Base-by-base conservation (phyloP, 92 coral and sea anemone genomes). In the Phenganax marumi region DNA sequence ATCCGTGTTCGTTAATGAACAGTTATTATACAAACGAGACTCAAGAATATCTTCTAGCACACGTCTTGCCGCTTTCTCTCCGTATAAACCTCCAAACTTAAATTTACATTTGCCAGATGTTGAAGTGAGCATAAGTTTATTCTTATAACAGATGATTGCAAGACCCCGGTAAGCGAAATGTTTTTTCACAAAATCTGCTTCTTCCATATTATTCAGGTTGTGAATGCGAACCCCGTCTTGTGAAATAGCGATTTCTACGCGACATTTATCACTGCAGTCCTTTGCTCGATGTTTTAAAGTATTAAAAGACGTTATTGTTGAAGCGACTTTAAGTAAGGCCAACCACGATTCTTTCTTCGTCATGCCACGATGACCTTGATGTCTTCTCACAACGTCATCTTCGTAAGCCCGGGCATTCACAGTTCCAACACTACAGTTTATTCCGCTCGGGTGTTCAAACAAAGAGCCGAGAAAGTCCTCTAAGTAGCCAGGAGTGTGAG, bases 331-430 rank as follows among this genome's bases (percentile, higher is more conserved):
- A 23, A 95, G 87, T 49, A 88, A 88, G 17, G 93, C 93, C 13
- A 91, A 68, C 52, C 91, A 74, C 8, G 98, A 91, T 50, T 92
- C 92, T 17, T 92, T 85, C 60, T 66, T 75, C 50, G 89, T 60
- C 91, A 91, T 90, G 52, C 93, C 97, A 83, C 85, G 82, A 70
- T 90, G 97, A n/a, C 93, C 87, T 83, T 81, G 87, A 77, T 95
- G 98, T 55, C 91, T 70, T 47, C 81, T 83, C 64, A 89, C 87
- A 25, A 92, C 98, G 88, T 87, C 88, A 13, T 77, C 73, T 87
- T 89, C 97, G 78, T 95, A 95, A 22, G 79, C 82, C 8, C 89
- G 73, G 18, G 90, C 90, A 77, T 81, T 84, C 21, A 95, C 86
- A 68, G 39, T 66, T 3, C 89, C 90, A n/a, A 82, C 88, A 26